Evolutionary conservation across 2,113 vertebrate species (phyloP).

Genomic region (Myotis brandtii): DNA sequence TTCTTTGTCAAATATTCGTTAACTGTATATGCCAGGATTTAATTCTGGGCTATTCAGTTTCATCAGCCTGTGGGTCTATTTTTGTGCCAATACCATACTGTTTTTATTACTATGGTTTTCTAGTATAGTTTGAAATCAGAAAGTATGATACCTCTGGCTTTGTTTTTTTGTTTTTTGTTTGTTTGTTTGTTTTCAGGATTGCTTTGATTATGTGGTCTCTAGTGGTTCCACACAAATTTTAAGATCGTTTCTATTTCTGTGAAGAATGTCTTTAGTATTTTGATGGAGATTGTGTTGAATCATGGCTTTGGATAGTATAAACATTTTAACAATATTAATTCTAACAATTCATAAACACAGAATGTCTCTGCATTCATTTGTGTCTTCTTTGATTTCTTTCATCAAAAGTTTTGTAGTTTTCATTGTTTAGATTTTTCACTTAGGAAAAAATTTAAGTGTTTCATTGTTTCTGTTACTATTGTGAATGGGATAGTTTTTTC

Average conservation of each 20-base stretch:
- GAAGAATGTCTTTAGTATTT: neutral
- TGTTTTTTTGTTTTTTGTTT: too few species aligned
- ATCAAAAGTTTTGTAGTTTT: neutral
- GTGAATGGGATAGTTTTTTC: neutral
- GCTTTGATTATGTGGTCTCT: neutral
- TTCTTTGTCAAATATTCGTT: neutral
- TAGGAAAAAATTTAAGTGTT: neutral
- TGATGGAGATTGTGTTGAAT: neutral
- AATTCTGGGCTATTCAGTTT: neutral
- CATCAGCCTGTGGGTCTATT: neutral
- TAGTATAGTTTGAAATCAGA: neutral
- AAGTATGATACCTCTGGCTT: neutral
- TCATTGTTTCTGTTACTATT: neutral
- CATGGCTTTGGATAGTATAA: neutral
- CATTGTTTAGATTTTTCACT: neutral
- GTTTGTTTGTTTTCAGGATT: neutral
- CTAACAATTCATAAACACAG: neutral
- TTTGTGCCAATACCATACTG: neutral
- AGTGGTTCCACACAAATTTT: neutral
- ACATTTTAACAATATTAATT: neutral
- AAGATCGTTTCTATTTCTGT: neutral
- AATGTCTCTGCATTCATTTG: neutral
- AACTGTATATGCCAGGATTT: neutral
- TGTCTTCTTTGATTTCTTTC: neutral
- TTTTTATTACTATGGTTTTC: neutral